Conservation (phyloP, 2,113 vertebrate species). For the Gulo gulo region DNA sequence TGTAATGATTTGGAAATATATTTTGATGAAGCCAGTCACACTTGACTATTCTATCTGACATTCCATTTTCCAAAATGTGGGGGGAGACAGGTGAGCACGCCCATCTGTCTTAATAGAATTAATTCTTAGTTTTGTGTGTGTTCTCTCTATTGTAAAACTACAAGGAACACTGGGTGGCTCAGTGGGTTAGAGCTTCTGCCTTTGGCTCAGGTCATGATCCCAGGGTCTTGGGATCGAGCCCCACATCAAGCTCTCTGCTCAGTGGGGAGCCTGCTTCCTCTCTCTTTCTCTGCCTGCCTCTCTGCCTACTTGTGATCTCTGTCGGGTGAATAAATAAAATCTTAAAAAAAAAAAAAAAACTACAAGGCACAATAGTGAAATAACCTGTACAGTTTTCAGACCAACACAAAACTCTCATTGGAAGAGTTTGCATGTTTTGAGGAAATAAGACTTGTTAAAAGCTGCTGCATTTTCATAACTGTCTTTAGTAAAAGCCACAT, state of each 20-base stretch:
- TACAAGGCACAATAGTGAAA: background rate
- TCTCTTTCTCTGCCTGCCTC: too few relatives aligned
- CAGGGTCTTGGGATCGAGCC: too few relatives aligned
- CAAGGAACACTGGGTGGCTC: background rate
- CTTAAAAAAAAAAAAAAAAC: background rate
- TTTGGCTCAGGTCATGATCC: too few relatives aligned
- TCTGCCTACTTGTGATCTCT: too few relatives aligned
- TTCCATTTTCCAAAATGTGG: background rate
- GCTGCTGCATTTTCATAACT: background rate
- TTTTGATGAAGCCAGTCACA: background rate
- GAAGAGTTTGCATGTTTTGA: background rate
- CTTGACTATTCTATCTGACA: background rate
- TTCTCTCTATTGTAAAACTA: background rate
- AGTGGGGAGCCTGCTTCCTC: too few relatives aligned
- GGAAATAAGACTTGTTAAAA: background rate
- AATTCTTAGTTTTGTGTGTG: background rate
- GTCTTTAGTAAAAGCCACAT: background rate
- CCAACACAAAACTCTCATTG: background rate
- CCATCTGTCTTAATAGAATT: background rate
- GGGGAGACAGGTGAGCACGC: background rate
- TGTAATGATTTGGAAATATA: background rate
- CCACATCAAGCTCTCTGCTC: too few relatives aligned
- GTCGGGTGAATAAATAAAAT: too few relatives aligned
- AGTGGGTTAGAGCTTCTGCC: too few relatives aligned
- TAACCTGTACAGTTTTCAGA: background rate